phyloP scores from a whole-genome alignment of 2,888 invertebrate species.

The Cactoblastis cactorum region DNA sequence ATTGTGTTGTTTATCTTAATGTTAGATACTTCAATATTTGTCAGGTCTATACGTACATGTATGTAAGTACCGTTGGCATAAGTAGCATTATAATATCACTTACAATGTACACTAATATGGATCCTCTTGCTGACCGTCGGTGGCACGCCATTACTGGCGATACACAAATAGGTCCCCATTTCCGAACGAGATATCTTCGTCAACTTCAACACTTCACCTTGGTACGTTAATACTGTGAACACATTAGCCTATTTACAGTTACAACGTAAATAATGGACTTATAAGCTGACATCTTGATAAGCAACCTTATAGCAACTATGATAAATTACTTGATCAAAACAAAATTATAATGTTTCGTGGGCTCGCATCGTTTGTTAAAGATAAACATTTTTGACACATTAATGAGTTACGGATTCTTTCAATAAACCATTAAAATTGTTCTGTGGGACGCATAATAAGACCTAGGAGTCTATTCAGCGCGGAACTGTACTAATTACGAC shows the following conservation, averaged over 20 bases:
- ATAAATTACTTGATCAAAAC: conserved; percentile 12
- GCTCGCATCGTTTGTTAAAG: conserved; percentile 8
- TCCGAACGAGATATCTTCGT: conserved; percentile 91
- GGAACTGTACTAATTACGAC: conserved; percentile 76
- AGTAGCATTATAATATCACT: conserved; percentile 54
- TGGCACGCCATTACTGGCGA: conserved; percentile 92
- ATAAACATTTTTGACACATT: conserved; percentile 11
- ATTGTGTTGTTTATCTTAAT: too few relatives aligned
- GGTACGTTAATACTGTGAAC: conserved; percentile 83
- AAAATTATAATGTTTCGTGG: conserved; percentile 10
- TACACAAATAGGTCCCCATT: conserved; percentile 95
- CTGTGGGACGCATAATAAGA: conserved; percentile 55
- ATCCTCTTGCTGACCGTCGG: conserved; percentile 94
- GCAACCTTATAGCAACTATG: conserved; percentile 12
- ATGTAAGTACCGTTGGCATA: not conserved
- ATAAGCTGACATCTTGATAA: conserved; percentile 18
- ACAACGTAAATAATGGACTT: conserved; percentile 12
- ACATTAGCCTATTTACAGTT: conserved; percentile 13
- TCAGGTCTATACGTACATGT: not conserved
- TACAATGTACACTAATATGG: conserved; percentile 94
- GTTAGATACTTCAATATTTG: too few relatives aligned
- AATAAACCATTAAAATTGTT: conserved; percentile 27
- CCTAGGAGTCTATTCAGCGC: conserved; percentile 68
- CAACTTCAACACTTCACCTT: conserved; percentile 89
- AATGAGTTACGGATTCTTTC: conserved; percentile 20